Evolutionary conservation across 2,797 vertebrate species (phyloP).

Genomic region (Benthosema pterotum): DNA sequence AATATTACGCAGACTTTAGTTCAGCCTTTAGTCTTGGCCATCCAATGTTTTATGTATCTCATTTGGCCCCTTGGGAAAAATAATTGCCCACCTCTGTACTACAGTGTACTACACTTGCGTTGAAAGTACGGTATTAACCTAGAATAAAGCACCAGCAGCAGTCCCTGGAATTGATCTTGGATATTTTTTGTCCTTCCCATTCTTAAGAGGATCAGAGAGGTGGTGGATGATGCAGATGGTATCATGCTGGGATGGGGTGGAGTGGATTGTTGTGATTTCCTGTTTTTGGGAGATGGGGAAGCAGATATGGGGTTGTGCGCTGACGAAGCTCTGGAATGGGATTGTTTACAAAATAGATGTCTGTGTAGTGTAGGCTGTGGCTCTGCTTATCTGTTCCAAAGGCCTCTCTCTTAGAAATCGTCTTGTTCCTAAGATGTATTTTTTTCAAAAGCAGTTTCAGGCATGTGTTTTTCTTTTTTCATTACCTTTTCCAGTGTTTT

Average conservation of each 20-base stretch:
- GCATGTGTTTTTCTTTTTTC: too few relatives aligned
- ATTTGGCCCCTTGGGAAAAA: too few relatives aligned
- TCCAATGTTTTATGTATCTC: too few relatives aligned
- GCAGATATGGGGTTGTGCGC: constrained; percentile 55
- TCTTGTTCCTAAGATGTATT: not conserved
- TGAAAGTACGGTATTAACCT: constrained; percentile 20
- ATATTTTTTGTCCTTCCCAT: constrained; percentile 1
- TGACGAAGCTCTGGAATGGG: constrained; percentile 57
- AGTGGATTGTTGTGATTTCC: constrained; percentile 65
- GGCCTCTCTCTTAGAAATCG: not conserved
- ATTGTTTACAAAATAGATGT: constrained; percentile 24
- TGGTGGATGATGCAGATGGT: constrained; percentile 36
- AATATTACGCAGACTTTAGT: too few relatives aligned
- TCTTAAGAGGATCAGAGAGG: constrained; percentile 27
- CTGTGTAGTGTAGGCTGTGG: too few relatives aligned
- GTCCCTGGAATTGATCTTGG: constrained; percentile 9
- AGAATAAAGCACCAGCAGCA: constrained; percentile 2
- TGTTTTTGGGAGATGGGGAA: constrained; percentile 65
- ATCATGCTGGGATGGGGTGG: constrained; percentile 60
- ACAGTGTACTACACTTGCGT: not conserved
- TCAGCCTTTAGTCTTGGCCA: too few relatives aligned
- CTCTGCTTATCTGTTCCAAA: not conserved
- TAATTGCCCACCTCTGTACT: too few relatives aligned
- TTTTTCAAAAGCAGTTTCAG: not conserved
- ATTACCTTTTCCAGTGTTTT: too few relatives aligned